Base-by-base conservation (phyloP, 2,888 invertebrate species). In the Leucania comma region DNA sequence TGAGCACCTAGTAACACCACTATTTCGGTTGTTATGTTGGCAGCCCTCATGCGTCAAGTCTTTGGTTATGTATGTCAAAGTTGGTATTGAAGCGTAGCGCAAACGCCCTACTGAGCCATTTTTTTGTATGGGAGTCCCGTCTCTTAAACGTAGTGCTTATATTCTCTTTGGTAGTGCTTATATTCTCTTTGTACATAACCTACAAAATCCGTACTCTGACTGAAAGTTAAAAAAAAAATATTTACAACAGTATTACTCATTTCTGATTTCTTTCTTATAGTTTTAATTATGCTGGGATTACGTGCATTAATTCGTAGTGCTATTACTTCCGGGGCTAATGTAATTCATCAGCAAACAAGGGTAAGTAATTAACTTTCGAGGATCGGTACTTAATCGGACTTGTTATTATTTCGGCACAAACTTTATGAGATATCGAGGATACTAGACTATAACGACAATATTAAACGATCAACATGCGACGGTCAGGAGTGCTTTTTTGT, bases 331-430 rank as follows among this genome's bases (percentile, higher is more conserved):
- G 87, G 84, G 32, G 81, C 86, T 46, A 90, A 84, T 83, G 62
- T 92, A 68, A 24, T 92, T 62, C 82, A 86, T 64, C 94, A 93
- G 82, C 95, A 94, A 88, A 93, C 92, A 58, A 91, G 95, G 87
- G 95, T 95, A 87, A 84, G 51, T 72, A 22, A 54, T 29, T 29
- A 64, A 48, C 42, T 32, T n/a, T 53, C 59, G 22, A 42, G 17
- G 35, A 32, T 57, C 20, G 42, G 0, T 17, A 22, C 32, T 51
- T 17, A 29, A 20, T 20, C 20, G 3, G 32, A 32, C 14, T 48
- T 50, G 14, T 24, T 50, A 38, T 29, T 24, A 12, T 20, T 17
- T 46, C 32, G 17, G 9, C 17, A n/a, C 12, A 20, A 48, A 2
- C 46, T 48, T 22, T 46, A 46, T 24, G 17, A 38, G 5, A 38